phyloP scores from a whole-genome alignment of 2,113 vertebrate species.

The Pelecanoides urinatrix region DNA sequence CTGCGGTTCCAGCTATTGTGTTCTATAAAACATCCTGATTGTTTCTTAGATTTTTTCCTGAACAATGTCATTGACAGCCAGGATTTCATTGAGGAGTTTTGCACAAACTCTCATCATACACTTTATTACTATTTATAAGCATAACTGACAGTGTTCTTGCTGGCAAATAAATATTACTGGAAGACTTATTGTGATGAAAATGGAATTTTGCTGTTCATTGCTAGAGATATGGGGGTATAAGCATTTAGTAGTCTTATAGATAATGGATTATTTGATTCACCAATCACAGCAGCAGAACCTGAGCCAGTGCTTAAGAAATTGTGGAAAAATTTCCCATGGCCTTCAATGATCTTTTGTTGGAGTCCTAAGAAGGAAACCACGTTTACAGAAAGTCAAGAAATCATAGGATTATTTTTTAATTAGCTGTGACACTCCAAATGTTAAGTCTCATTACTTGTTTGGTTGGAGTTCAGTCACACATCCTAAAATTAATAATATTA shows the following conservation, averaged over 20 bases:
- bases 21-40: background rate
- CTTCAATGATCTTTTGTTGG: background rate
- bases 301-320: background rate
- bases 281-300: background rate
- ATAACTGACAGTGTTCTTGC: background rate
- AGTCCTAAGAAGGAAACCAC: background rate
- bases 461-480: background rate
- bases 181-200: background rate
- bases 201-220: background rate
- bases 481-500: background rate
- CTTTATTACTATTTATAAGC: background rate
- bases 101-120: background rate
- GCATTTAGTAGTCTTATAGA: background rate
- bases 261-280: background rate
- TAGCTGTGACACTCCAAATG: background rate
- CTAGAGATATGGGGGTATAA: background rate
- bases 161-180: background rate
- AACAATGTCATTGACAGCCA: background rate
- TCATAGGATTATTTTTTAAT: background rate
- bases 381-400: background rate
- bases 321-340: background rate
- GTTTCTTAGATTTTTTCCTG: background rate
- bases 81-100: background rate
- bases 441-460: background rate
- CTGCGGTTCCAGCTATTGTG: background rate